Evolutionary conservation across 2,797 vertebrate genomes (phyloP).

Genomic region (Podargus strigoides): DNA sequence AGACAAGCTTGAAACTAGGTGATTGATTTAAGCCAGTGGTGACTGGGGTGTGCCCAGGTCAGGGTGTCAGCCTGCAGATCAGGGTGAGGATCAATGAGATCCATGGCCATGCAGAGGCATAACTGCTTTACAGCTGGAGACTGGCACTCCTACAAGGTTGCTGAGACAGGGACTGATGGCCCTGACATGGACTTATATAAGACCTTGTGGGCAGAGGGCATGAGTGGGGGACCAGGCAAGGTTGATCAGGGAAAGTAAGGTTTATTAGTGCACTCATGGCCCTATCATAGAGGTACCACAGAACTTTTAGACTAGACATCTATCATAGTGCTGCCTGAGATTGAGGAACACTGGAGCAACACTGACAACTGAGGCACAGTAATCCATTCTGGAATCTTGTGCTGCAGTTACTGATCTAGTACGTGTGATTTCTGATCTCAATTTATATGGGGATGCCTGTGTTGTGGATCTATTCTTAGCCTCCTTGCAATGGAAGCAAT

Average conservation of each 20-base stretch:
- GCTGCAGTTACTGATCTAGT: not conserved
- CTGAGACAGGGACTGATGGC: not conserved
- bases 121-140: not conserved
- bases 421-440: not conserved
- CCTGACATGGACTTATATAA: not conserved
- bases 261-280: not conserved
- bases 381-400: not conserved
- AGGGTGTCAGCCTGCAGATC: not conserved
- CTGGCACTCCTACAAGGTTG: rapidly evolving
- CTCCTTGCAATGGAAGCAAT: not conserved
- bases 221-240: rapidly evolving
- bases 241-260: not conserved
- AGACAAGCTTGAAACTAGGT: not conserved
- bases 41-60: rapidly evolving
- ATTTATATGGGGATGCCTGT: not conserved
- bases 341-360: not conserved
- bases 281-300: not conserved
- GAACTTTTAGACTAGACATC: not conserved
- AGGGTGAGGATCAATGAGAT: not conserved
- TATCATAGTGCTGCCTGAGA: rapidly evolving
- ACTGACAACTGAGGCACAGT: not conserved
- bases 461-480: not conserved
- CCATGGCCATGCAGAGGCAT: not conserved
- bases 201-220: rapidly evolving
- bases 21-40: not conserved